Base-by-base conservation (phyloP, 2,888 invertebrate species). In the Mesochorus sp. region DNA sequence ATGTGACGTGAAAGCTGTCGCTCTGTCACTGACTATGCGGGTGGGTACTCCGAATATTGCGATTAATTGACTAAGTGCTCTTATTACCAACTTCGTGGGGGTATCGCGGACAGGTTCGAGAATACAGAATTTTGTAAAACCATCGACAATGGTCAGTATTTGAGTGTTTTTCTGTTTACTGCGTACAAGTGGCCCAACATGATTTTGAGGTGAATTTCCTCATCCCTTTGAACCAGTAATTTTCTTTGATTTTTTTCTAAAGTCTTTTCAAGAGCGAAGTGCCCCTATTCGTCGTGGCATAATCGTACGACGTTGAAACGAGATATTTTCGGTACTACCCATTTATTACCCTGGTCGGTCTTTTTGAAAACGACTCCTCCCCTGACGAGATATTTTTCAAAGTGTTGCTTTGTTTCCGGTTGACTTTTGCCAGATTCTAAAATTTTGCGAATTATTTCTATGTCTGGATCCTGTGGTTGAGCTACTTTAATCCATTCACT, bases 171-270 rank as follows among this genome's bases (percentile, higher is more conserved):
- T 86, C 0, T 61, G 81, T 8, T 76, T 82, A 42, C 84, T 88
- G 17, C 77, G 85, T 5, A 84, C 80, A 71, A 91, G 91, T 8
- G 90, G 91, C 3, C 91, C 91, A 3, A 91, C 70, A 78, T 91
- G 91, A 80, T 91, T 89, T 86, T 59, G 88, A 84, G 0, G 90
- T 84, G 49, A 88, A 89, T 10, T 77, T 71, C 6, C 82, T 64
- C 87, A 91, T 87, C 10, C 85, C 82, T 0, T 88, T 87, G 67
- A 91, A 91, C 89, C 90, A 91, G 76, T 89, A 92, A 34, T 82
- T 77, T 51, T 84, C 82, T 6, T 73, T 49, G n/a, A 91, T 62
- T 59, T 81, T 80, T 26, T 86, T n/a, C 80, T 3, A 87, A 17
- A 2, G 87, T 89, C 72, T 88, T 88, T 4, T 87, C 85, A 3